Evolutionary conservation across 2,113 vertebrate genomes (phyloP), one percentile per base, ranked within the genome.

Genomic region (Tiliqua scincoides): DNA sequence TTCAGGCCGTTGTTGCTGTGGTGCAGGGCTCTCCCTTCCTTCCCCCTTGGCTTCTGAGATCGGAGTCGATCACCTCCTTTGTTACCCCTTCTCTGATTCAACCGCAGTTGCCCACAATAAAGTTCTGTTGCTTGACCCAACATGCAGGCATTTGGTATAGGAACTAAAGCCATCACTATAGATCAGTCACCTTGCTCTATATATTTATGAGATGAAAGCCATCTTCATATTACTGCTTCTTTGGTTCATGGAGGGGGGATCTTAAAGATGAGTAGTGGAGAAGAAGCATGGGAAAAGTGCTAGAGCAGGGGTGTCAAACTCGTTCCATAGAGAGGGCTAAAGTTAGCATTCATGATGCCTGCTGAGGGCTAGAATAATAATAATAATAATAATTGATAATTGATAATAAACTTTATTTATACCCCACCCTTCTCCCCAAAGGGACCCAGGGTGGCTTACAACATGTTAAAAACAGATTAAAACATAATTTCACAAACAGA

Each of bases 151-250:
- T 84, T 37, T 59, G 61, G 9, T 65, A 76, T 62, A 88, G 71
- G 48, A 0, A 83, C 40, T 57, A 25, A 72, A 18, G 0, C 52
- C 82, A n/a, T 87, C 83, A 54, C 77, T 77, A 0, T 78, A 87
- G 30, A 83, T 35, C 35, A 1, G 35, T 30, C 62, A 17, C 37
- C 37, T 40, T 5, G 25, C 17, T 48, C 18, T 8, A 6, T 73
- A 37, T 70, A 32, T n/a, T n/a, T 81, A 35, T 15, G 88, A 40
- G 54, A 79, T 77, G 80, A 67, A 87, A 62, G 52, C 11, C 21
- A 91, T 43, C 63, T 65, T 89, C 79, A 32, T 85, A 10, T 40
- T 87, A n/a, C 72, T 88, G 20, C 43, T 86, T 86, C 79, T 86
- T 82, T 85, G 27, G 9, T 57, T 89, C 68, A 27, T 40, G 57